Evolutionary conservation across 2,113 vertebrate genomes (phyloP).

Genomic region (Macquaria australasica): DNA sequence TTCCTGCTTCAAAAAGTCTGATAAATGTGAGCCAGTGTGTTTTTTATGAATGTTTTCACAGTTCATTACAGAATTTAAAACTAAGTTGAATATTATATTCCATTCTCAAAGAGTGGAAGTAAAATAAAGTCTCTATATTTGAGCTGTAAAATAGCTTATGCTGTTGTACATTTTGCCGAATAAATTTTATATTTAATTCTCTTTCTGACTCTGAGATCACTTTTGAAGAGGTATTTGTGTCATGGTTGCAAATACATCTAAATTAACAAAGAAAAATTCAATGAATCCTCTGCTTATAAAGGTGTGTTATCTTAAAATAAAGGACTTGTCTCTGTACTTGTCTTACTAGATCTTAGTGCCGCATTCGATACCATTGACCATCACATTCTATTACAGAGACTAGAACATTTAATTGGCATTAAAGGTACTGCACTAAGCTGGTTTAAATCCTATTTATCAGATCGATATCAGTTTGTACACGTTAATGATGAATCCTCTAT

Average conservation of each 20-base stretch:
- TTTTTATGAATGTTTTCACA: slow-evolving; percentile 84
- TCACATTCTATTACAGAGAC: too few species aligned
- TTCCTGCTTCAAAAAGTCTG: slow-evolving; percentile 62
- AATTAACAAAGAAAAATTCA: not conserved
- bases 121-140: slow-evolving; percentile 79
- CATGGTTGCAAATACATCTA: not conserved
- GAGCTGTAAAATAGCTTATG: slow-evolving; percentile 79
- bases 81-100: slow-evolving; percentile 74
- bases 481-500: too few species aligned
- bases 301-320: not conserved
- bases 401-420: too few species aligned
- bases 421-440: too few species aligned
- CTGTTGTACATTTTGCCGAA: slow-evolving; percentile 88
- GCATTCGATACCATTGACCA: too few species aligned
- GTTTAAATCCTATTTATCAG: too few species aligned
- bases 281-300: not conserved
- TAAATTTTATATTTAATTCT: slow-evolving; percentile 86
- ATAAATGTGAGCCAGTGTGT: slow-evolving; percentile 72
- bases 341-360: too few species aligned
- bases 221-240: not conserved
- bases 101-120: slow-evolving; percentile 76
- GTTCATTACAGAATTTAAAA: slow-evolving; percentile 75
- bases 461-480: too few species aligned
- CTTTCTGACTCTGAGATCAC: slow-evolving; percentile 10
- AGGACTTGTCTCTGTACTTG: too few species aligned